phyloP scores from a whole-genome alignment of 2,113 vertebrate species.

The Trichomycterus rosablanca region DNA sequence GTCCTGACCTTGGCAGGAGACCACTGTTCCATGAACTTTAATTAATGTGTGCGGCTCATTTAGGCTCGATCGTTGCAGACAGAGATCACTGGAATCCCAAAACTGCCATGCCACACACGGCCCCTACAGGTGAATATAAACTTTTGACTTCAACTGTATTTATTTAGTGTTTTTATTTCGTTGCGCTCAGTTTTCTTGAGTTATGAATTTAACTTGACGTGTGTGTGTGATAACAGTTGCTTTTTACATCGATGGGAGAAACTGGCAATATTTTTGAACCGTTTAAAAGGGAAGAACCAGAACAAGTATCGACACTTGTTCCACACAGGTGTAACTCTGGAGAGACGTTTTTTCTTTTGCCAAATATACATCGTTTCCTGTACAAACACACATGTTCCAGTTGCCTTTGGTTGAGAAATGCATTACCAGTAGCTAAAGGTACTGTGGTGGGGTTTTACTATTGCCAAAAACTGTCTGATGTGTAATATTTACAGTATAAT shows the following conservation, averaged over 20 bases:
- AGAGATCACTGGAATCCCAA: too few relatives aligned
- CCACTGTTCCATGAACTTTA: too few relatives aligned
- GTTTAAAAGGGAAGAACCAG: slow-evolving; percentile 43
- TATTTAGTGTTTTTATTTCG: slow-evolving; percentile 50
- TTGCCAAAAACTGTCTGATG: slow-evolving; percentile 65
- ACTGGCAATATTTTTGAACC: slow-evolving; percentile 67
- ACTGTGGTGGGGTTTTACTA: slow-evolving; percentile 59
- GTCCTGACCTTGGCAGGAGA: too few relatives aligned
- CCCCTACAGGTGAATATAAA: too few relatives aligned
- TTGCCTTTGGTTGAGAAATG: slow-evolving; percentile 68
- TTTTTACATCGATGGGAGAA: slow-evolving; percentile 36
- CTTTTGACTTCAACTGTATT: too few relatives aligned
- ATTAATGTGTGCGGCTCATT: too few relatives aligned
- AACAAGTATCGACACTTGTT: slow-evolving; percentile 23
- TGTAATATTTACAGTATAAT: slow-evolving; percentile 20
- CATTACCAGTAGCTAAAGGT: slow-evolving; percentile 60
- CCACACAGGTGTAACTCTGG: slow-evolving; percentile 37
- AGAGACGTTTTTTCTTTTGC: slow-evolving; percentile 55
- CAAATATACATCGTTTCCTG: slow-evolving; percentile 61
- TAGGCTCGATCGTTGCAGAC: too few relatives aligned
- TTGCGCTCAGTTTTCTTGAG: slow-evolving; percentile 45
- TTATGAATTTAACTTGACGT: slow-evolving; percentile 44
- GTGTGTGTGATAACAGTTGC: slow-evolving; percentile 48
- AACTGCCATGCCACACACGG: too few relatives aligned
- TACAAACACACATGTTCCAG: slow-evolving; percentile 57